phyloP scores from a whole-genome alignment of 2,797 vertebrate genomes.

The Leptodactylus fallax region DNA sequence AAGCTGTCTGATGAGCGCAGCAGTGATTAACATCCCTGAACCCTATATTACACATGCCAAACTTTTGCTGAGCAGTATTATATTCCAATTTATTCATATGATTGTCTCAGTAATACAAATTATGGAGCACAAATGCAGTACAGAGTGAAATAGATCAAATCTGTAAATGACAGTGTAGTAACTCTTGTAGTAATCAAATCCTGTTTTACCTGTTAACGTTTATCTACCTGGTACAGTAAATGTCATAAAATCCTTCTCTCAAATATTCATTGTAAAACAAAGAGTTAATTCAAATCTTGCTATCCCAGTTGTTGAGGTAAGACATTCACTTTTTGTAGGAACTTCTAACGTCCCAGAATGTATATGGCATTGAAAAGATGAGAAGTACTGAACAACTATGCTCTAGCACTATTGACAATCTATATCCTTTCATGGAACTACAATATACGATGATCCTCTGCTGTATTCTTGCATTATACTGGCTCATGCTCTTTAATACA shows the following conservation, averaged over 20 bases:
- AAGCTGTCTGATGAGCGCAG: constrained; percentile 85
- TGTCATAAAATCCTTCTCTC: neutral
- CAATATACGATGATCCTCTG: too few species aligned
- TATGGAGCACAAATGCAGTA: constrained; percentile 18
- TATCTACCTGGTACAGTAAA: neutral
- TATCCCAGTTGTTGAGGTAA: neutral
- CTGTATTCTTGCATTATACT: too few species aligned
- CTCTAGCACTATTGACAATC: too few species aligned
- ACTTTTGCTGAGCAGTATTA: constrained; percentile 64
- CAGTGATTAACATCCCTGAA: constrained; percentile 85
- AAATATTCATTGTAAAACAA: neutral
- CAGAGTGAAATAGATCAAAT: constrained; percentile 65
- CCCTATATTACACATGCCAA: constrained; percentile 65
- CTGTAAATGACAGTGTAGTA: neutral
- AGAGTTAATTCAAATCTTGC: neutral
- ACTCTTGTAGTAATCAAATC: neutral
- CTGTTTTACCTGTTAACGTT: neutral
- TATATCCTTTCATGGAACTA: too few species aligned
- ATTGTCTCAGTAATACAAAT: constrained; percentile 51
- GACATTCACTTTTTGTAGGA: too few species aligned
- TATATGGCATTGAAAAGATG: too few species aligned
- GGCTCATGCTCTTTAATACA: too few species aligned
- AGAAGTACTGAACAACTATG: too few species aligned
- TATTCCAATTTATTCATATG: constrained; percentile 66
- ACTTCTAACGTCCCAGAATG: too few species aligned